Percentiles rank a stretch among this genome's conserved stretches.
phyloP scores from a whole-genome alignment of 2,113 vertebrate species.

The Martes martes region DNA sequence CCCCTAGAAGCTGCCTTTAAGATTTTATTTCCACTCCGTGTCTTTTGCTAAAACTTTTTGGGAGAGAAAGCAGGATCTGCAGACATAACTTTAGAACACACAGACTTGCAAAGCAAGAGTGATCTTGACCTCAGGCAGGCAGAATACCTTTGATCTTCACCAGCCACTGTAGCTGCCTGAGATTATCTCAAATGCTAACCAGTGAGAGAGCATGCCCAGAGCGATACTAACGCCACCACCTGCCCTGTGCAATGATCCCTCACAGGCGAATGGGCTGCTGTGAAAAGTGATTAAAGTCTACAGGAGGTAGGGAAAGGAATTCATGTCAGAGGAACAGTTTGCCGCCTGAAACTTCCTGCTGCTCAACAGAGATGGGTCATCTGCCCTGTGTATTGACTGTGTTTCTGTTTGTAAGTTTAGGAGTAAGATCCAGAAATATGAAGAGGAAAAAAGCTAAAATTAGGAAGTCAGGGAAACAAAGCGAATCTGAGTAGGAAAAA shows the following conservation, averaged over 20 bases:
- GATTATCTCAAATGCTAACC: constrained; percentile 59
- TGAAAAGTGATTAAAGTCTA: constrained; percentile 28
- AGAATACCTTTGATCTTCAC: constrained; percentile 68
- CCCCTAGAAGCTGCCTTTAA: not conserved
- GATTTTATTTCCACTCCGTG: not conserved
- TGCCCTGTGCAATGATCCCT: constrained; percentile 40
- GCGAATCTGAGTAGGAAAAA: not conserved
- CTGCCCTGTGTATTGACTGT: not conserved
- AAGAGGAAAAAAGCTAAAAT: not conserved
- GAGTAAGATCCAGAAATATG: not conserved
- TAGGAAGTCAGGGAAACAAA: not conserved
- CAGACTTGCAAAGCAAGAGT: constrained; percentile 33
- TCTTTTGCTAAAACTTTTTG: not conserved
- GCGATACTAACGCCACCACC: constrained; percentile 1
- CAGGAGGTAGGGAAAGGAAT: not conserved
- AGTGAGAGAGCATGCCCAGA: constrained; percentile 16
- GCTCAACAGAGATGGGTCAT: not conserved
- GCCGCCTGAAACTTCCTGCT: not conserved
- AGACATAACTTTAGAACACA: not conserved
- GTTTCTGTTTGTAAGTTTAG: not conserved
- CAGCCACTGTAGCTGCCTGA: constrained; percentile 59
- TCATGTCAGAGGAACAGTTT: not conserved
- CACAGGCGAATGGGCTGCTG: not conserved
- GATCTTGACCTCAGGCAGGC: constrained; percentile 37
- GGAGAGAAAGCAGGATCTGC: not conserved